phyloP scores from a whole-genome alignment of 2,113 vertebrate genomes.

The Hippoglossus stenolepis region DNA sequence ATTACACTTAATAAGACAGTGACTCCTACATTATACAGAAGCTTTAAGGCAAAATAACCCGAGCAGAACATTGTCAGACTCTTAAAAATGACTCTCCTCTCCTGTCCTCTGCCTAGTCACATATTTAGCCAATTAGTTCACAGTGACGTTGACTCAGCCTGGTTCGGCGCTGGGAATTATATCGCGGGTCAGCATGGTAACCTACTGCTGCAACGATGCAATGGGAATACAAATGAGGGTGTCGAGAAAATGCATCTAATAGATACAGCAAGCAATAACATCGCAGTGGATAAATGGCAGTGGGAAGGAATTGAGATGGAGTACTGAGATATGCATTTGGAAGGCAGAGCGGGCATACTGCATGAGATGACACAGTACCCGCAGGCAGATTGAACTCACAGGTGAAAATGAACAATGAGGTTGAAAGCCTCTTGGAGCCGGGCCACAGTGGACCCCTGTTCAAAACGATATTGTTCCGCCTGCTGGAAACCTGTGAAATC shows the following conservation, averaged over 20 bases:
- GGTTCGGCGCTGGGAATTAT: conserved; percentile 20
- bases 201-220: conserved; percentile 35
- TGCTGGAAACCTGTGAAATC: conserved; percentile 36
- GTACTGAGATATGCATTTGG: neutral
- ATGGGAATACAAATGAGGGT: conserved; percentile 61
- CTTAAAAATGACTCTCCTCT: neutral
- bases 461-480: neutral
- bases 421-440: neutral
- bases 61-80: conserved; percentile 4
- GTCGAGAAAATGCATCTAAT: conserved; percentile 22
- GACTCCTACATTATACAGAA: conserved; percentile 8
- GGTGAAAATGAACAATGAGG: conserved; percentile 20
- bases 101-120: conserved; percentile 3
- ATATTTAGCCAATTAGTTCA: conserved; percentile 37
- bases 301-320: conserved; percentile 4
- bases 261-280: conserved; percentile 4
- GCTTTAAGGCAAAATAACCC: conserved; percentile 6
- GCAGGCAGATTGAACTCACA: conserved; percentile 2
- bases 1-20: neutral
- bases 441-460: neutral
- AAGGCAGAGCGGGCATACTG: neutral
- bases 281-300: conserved; percentile 14
- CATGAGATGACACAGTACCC: neutral
- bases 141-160: conserved; percentile 39
- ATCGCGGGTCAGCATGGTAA: conserved; percentile 43